Evolutionary conservation across 2,797 vertebrate species (phyloP), one percentile per base, ranked within the genome.

Genomic region (Anabacerthia variegaticeps): DNA sequence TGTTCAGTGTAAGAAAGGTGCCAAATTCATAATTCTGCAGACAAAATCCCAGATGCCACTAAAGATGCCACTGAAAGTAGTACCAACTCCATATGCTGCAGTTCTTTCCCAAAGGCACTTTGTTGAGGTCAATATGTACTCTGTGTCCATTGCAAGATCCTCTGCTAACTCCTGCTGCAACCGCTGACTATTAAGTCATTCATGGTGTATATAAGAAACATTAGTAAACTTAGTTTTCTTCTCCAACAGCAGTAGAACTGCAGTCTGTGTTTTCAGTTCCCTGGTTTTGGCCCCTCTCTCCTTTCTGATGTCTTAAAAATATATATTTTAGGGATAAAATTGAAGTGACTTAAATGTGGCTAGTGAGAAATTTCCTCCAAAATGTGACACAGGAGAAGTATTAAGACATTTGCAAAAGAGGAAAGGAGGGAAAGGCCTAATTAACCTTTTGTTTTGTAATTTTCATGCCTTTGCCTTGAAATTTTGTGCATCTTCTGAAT

Each of bases 161-260:
- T 73, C 15, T 63, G 23, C 13, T 59, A 55, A 26, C 24, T 81
- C 7, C 43, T 74, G 16, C 41, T 67, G 3, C 43, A 46, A 14
- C 27, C 55, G 1, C 8, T 55, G 55, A 51, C 4, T 24, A 8
- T 7, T 30, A 30, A 13, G 3, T 54, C 4, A 0, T 26, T 62
- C 5, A 6, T 10, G 9, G 8, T 66, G 6, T 23, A 6, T 15
- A 4, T 24, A 34, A 30, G 15, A 32, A 79, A 74, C 24, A 51
- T 14, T 5, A 43, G 52, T 61, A 43, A 37, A 55, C 82, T 16
- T 51, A 2, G 13, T 49, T 78, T 78, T 65, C 20, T 73, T 73
- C 27, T 32, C 43, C 41, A 62, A 2, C 5, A 61, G 14, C 7
- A 41, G 12, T 12, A 41, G 54, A 67, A 36, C 36, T 69, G 18